A percentile compares a stretch with the other conserved stretches of the same genome.
Evolutionary conservation across 2,888 invertebrate genomes (phyloP).

Genomic region (Drosophila neotestacea): DNA sequence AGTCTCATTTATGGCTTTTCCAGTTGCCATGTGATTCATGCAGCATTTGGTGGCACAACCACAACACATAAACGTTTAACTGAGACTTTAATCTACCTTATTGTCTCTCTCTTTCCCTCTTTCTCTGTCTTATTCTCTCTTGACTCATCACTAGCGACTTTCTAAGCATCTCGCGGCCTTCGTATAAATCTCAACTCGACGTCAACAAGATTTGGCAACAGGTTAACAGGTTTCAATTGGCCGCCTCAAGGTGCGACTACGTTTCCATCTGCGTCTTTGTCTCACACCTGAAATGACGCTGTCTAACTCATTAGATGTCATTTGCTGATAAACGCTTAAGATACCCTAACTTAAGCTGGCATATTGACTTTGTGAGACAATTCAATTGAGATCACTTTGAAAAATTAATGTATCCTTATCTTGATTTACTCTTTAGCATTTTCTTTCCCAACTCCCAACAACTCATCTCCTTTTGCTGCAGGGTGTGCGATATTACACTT

Average conservation of each 20-base stretch:
- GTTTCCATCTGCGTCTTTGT: constrained; percentile 15
- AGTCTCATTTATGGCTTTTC: constrained; percentile 34
- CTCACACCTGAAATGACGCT: constrained; percentile 62
- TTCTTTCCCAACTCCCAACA: too few relatives aligned
- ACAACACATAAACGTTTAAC: constrained; percentile 30
- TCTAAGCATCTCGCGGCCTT: constrained; percentile 56
- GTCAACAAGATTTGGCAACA: constrained; percentile 71
- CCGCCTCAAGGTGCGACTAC: constrained; percentile 61
- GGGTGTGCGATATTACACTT: too few relatives aligned
- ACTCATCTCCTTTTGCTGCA: too few relatives aligned
- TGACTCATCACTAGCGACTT: constrained; percentile 65
- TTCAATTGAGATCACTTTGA: too few relatives aligned
- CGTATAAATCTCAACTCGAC: constrained; percentile 33
- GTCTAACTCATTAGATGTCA: constrained; percentile 81
- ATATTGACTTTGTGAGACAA: neutral
- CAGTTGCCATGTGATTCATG: constrained; percentile 51
- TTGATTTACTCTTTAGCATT: too few relatives aligned
- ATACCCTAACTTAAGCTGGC: constrained; percentile 39
- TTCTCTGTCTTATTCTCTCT: constrained; percentile 6
- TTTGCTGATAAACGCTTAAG: constrained; percentile 67
- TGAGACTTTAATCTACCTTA: constrained; percentile 3
- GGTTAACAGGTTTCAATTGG: constrained; percentile 72
- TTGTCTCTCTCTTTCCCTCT: neutral
- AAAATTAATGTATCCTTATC: too few relatives aligned
- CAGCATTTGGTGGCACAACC: constrained; percentile 34